phyloP scores from a whole-genome alignment of 2,113 vertebrate genomes.

The Fulmarus glacialis region DNA sequence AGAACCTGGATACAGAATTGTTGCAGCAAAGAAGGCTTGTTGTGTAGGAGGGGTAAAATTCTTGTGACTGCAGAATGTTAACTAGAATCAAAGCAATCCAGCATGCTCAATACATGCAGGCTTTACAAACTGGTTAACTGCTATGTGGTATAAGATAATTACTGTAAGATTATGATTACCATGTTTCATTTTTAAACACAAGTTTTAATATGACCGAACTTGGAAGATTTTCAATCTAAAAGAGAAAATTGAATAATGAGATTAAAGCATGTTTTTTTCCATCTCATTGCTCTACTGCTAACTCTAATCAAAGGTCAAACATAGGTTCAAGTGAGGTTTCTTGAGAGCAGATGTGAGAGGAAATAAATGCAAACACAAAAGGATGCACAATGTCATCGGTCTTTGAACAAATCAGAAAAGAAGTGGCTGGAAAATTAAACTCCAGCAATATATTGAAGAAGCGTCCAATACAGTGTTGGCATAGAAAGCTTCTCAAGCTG shows the following conservation, averaged over 20 bases:
- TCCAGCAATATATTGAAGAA: neutral
- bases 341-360: neutral
- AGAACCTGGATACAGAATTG: neutral
- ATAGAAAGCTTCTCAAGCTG: neutral
- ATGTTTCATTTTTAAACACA: neutral
- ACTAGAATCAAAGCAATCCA: neutral
- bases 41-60: neutral
- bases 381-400: neutral
- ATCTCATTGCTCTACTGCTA: neutral
- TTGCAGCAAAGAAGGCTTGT: neutral
- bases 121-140: constrained; percentile 20
- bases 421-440: constrained; percentile 11
- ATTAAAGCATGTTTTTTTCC: neutral
- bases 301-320: neutral
- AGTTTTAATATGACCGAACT: neutral
- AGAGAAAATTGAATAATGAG: neutral
- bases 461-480: neutral
- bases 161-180: neutral
- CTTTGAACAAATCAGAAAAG: neutral
- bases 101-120: neutral
- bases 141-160: neutral
- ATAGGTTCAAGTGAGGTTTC: neutral
- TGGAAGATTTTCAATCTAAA: neutral
- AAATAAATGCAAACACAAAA: neutral
- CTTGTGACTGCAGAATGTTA: neutral